Evolutionary conservation across 2,797 vertebrate genomes (phyloP).

Genomic region (Vespertilio murinus): DNA sequence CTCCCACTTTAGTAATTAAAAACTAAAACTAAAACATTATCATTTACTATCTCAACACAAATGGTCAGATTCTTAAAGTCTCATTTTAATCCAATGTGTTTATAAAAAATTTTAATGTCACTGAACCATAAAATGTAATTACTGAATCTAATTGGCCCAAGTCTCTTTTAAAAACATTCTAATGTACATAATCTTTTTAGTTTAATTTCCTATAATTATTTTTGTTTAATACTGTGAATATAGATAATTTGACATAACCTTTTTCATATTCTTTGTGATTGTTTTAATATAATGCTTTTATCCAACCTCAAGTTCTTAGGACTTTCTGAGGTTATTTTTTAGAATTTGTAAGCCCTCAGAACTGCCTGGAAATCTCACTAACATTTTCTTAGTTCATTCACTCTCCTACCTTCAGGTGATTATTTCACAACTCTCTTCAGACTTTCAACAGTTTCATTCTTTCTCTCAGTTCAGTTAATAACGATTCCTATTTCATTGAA

Average conservation of each 20-base stretch:
- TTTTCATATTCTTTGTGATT: neutral
- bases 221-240: neutral
- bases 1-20: constrained; percentile 38
- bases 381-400: neutral
- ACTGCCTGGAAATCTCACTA: neutral
- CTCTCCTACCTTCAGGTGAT: neutral
- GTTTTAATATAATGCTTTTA: neutral
- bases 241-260: neutral
- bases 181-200: neutral
- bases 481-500: neutral
- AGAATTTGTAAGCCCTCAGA: neutral
- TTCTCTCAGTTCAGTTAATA: neutral
- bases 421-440: neutral
- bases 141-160: neutral
- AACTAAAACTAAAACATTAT: constrained; percentile 24
- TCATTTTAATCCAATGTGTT: neutral
- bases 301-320: neutral
- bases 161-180: neutral
- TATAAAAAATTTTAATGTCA: neutral
- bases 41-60: neutral
- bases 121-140: neutral
- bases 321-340: neutral
- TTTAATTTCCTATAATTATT: neutral
- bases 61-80: neutral
- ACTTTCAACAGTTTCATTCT: neutral